Percentiles rank a stretch among this genome's conserved stretches.
Conservation (phyloP, 1,140 invertebrate genomes). For the Brachionus calyciflorus region DNA sequence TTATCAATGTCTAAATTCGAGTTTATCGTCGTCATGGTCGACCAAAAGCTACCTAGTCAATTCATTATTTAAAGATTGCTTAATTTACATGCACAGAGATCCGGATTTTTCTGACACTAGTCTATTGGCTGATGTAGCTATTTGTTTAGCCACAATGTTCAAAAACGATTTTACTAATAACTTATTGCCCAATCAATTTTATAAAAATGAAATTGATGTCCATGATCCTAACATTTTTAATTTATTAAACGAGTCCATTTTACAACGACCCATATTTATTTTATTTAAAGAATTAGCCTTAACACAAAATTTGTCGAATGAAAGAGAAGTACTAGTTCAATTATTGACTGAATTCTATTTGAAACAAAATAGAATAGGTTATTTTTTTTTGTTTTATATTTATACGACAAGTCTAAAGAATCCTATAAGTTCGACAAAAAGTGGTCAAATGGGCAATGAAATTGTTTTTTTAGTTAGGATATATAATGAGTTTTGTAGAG, state of each 20-base stretch:
- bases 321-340: conserved; percentile 6
- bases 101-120: neutral
- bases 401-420: conserved; percentile 1
- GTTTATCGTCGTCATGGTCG: conserved; percentile 8
- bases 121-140: neutral
- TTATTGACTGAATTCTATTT: conserved; percentile 20
- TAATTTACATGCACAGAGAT: neutral
- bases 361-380: conserved; percentile 33
- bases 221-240: neutral
- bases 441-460: neutral
- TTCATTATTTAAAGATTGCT: conserved; percentile 28
- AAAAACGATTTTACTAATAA: conserved; percentile 44
- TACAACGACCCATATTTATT: conserved; percentile 7
- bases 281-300: conserved; percentile 5
- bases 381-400: conserved; percentile 39
- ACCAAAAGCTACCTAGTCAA: conserved; percentile 12
- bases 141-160: conserved; percentile 24
- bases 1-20: conserved; percentile 15
- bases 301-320: conserved; percentile 7
- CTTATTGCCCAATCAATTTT: neutral
- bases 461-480: neutral
- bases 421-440: neutral
- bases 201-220: neutral
- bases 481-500: conserved; percentile 26
- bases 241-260: neutral